Evolutionary conservation across 2,113 vertebrate species (phyloP), one percentile per base, ranked within the genome.

Genomic region (Seriola rivoliana): DNA sequence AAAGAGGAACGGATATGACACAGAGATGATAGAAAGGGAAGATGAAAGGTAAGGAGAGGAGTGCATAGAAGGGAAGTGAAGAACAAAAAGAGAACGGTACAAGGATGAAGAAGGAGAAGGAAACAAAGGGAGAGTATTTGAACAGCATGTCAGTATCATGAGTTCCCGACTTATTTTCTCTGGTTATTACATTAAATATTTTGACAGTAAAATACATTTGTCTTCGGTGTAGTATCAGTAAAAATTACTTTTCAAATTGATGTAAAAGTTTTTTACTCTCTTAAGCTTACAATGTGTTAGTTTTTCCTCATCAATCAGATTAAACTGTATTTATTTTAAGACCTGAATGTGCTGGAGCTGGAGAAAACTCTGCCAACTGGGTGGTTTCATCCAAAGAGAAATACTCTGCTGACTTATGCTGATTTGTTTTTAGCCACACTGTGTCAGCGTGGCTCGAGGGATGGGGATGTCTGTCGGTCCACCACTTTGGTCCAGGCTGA

Each of bases 11-110:
- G 1, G 42, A 80, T 46, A 78, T 72, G 48, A 84, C 17, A 2
- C 23, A 4, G 19, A 69, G 59, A 74, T 57, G 69, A 70, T 73
- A 57, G 55, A 46, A 75, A 58, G 52, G 55, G 69, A 40, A 58
- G 50, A 82, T 75, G 64, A 75, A 74, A 80, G 75, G 54, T 38
- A 75, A 55, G 44, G 38, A 85, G 59, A 66, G 12, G 2, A 71
- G 50, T 69, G 79, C 57, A 79, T n/a, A 54, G 36, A 40, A 25
- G 25, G 40, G 5, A 40, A 38, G 57, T 44, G 36, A 58, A 29
- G 60, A 75, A 36, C 64, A 68, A 48, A 63, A 58, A 8, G 32
- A 38, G 19, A 44, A 66, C 3, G 0, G 46, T 52, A 8, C 12
- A 62, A 74, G 52, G 44, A 77, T 62, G 63, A 52, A 54, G 40